Evolutionary conservation across 2,888 invertebrate species (phyloP).

Genomic region (Micoletzkya japonica): DNA sequence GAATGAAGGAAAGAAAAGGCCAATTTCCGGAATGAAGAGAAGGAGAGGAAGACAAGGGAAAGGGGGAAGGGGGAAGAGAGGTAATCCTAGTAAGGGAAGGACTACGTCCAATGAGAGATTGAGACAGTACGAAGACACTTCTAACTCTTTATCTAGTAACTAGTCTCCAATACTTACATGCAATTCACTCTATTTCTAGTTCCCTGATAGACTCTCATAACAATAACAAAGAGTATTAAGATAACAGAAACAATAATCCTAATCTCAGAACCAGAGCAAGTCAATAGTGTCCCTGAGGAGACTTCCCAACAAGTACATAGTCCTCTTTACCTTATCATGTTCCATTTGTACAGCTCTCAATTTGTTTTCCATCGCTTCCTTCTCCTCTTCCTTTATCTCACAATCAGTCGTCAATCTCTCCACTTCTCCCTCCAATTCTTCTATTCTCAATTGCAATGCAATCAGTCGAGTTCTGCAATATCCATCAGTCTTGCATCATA

Average conservation of each 20-base stretch:
- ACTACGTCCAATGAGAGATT: too few species aligned
- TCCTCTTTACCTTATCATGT: constrained; percentile 8
- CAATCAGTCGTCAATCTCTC: constrained; percentile 37
- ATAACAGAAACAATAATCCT: too few species aligned
- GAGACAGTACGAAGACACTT: too few species aligned
- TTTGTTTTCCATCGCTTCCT: constrained; percentile 10
- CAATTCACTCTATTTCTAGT: too few species aligned
- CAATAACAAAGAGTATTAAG: too few species aligned
- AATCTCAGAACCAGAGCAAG: too few species aligned
- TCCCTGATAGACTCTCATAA: background rate
- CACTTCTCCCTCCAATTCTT: constrained; percentile 47
- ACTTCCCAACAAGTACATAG: background rate
- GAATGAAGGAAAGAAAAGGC: too few species aligned
- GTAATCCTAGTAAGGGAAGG: too few species aligned
- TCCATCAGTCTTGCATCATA: too few species aligned
- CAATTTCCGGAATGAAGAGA: background rate
- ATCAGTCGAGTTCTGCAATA: constrained; percentile 35
- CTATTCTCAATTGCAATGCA: constrained; percentile 37
- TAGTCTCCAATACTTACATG: background rate
- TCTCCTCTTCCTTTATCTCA: constrained; percentile 25
- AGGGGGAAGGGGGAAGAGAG: too few species aligned
- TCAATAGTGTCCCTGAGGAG: too few species aligned
- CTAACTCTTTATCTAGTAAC: background rate
- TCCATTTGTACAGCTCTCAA: constrained; percentile 6
- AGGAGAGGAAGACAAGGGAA: background rate